A percentile compares a stretch with the other conserved stretches of the same genome.
Evolutionary conservation across 2,797 vertebrate species (phyloP).

Genomic region (Halcyon chelicuti): DNA sequence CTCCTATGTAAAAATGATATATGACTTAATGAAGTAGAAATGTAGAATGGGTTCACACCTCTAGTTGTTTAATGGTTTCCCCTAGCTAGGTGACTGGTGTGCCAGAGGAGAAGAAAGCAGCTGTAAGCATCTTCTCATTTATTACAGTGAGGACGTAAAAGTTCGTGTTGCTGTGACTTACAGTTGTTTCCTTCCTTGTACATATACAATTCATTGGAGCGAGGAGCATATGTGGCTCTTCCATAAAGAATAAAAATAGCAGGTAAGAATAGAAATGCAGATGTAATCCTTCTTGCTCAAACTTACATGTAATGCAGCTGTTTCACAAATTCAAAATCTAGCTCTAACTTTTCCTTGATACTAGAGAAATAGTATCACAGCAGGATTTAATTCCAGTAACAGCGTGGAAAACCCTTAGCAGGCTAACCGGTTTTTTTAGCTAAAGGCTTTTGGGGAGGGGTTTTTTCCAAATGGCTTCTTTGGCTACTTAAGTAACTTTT

Average conservation of each 20-base stretch:
- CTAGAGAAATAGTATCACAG: neutral
- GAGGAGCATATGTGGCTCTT: neutral
- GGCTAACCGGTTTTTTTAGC: neutral
- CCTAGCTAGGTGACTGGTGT: constrained; percentile 14
- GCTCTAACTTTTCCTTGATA: neutral
- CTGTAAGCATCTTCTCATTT: neutral
- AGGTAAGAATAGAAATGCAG: neutral
- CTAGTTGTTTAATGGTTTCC: constrained; percentile 47
- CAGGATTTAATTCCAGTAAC: rapidly evolving
- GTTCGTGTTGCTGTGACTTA: constrained; percentile 2
- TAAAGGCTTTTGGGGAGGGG: neutral
- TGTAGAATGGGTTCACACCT: constrained; percentile 50
- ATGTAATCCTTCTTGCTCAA: neutral
- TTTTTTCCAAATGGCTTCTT: neutral
- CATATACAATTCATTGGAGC: neutral
- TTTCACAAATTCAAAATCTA: neutral
- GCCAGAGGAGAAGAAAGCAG: constrained; percentile 18
- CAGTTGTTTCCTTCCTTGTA: constrained; percentile 31
- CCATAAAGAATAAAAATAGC: neutral
- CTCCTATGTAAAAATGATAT: constrained; percentile 78
- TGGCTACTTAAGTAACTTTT: neutral
- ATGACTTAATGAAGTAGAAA: constrained; percentile 76
- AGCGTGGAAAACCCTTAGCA: neutral
- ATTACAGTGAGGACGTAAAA: neutral
- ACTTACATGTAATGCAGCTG: neutral